Percentiles rank a stretch among this genome's conserved stretches.
phyloP scores from a whole-genome alignment of 2,888 invertebrate species.

The Halictus quadricinctus region DNA sequence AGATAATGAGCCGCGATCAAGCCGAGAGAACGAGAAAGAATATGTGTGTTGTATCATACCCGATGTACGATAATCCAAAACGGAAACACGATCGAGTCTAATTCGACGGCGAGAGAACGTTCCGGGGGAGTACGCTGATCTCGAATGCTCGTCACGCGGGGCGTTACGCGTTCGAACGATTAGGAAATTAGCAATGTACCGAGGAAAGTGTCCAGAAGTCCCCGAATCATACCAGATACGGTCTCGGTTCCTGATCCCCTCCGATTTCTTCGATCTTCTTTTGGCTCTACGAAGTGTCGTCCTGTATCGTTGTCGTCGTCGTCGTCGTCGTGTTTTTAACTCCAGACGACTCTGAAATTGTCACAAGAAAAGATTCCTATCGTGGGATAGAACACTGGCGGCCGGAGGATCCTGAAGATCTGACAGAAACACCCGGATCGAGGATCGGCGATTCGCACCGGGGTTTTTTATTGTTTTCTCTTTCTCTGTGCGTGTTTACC shows the following conservation, averaged over 20 bases:
- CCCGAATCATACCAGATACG: conserved; percentile 76
- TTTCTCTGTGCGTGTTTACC: background rate
- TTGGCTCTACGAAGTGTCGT: background rate
- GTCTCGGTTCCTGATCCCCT: background rate
- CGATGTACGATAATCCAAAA: background rate
- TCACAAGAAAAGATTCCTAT: background rate
- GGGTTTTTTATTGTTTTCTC: background rate
- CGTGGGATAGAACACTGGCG: background rate
- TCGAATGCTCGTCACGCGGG: background rate
- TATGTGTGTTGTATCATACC: background rate
- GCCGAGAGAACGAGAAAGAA: background rate
- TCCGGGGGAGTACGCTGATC: background rate
- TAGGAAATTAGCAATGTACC: conserved; percentile 69
- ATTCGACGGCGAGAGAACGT: background rate
- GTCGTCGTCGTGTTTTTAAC: too few relatives aligned
- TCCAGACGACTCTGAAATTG: background rate
- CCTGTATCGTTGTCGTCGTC: background rate
- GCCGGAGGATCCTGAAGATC: background rate
- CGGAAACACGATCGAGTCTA: too few relatives aligned
- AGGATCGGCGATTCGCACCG: background rate
- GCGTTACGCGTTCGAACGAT: conserved; percentile 13
- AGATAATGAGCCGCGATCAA: background rate
- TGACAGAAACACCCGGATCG: background rate
- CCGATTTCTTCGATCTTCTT: conserved; percentile 12
- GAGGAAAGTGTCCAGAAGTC: conserved; percentile 74